A percentile compares a stretch with the other conserved stretches of the same genome.
These are phyloP conservation scores for Plagiodera versicolora DNA, from an alignment of 2,888 invertebrate species.

Conservation along the genomic window DNA sequence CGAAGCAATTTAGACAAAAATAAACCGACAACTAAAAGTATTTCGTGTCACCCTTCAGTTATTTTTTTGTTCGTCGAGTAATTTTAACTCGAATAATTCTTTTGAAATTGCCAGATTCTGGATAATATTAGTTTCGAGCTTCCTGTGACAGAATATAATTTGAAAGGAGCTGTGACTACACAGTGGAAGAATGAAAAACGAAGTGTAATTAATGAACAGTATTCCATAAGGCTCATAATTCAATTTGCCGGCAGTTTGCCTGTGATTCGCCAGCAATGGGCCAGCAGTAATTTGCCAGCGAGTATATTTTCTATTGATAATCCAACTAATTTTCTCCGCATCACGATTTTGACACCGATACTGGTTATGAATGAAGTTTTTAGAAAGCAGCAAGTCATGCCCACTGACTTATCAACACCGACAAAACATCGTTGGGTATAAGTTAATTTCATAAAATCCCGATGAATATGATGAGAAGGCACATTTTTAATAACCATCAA, in stretches of 20 bases:
- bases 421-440: constrained; percentile 9
- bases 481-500: background rate
- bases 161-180: too few relatives aligned
- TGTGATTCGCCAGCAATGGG: too few relatives aligned
- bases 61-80: constrained; percentile 42
- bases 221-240: constrained; percentile 13
- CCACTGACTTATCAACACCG: constrained; percentile 32
- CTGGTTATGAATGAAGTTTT: constrained; percentile 18
- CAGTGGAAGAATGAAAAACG: constrained; percentile 26
- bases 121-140: constrained; percentile 41
- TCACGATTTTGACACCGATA: background rate
- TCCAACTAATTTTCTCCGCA: background rate
- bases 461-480: constrained; percentile 17
- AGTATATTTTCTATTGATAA: background rate
- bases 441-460: constrained; percentile 14
- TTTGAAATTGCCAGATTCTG: constrained; percentile 39
- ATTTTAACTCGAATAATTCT: constrained; percentile 47
- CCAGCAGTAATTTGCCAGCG: background rate
- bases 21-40: constrained; percentile 44
- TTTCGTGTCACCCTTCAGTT: constrained; percentile 43
- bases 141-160: constrained; percentile 31
- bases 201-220: too few relatives aligned
- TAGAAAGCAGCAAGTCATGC: constrained; percentile 25
- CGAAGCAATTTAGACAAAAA: constrained; percentile 47
- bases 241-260: too few relatives aligned